Conservation (phyloP, 2,888 invertebrate species). For the Stegana nigrithorax region DNA sequence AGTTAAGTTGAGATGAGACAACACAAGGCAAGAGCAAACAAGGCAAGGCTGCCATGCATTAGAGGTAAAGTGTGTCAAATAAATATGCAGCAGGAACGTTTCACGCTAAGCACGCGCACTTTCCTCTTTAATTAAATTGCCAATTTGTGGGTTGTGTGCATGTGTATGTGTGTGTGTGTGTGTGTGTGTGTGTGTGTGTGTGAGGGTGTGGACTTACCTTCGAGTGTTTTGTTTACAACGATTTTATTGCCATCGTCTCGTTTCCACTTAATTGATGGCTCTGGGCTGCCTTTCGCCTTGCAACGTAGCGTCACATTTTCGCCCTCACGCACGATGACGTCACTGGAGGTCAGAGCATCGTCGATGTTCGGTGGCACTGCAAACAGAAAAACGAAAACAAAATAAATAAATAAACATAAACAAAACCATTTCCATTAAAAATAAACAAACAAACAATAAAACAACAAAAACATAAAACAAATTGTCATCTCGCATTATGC, state of each 20-base stretch:
- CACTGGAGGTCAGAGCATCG: conserved; percentile 89
- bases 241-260: conserved; percentile 89
- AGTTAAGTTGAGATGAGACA: too few relatives aligned
- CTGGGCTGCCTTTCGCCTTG: conserved; percentile 89
- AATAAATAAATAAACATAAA: not conserved
- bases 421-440: not conserved
- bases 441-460: too few relatives aligned
- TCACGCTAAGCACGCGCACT: not conserved
- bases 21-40: too few relatives aligned
- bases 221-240: conserved; percentile 84
- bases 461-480: too few relatives aligned
- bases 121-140: conserved; percentile 9
- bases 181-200: not conserved
- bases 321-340: conserved; percentile 90
- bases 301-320: conserved; percentile 90
- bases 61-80: conserved; percentile 10
- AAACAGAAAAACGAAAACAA: conserved; percentile 59
- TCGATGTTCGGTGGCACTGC: conserved; percentile 93
- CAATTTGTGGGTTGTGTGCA: not conserved
- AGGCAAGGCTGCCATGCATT: too few relatives aligned
- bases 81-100: conserved; percentile 7
- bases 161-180: not conserved
- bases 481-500: too few relatives aligned
- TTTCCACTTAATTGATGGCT: conserved; percentile 91
- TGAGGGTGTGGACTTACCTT: conserved; percentile 74